phyloP scores from a whole-genome alignment of 92 coral and sea anemone species.

The Montipora capitata region DNA sequence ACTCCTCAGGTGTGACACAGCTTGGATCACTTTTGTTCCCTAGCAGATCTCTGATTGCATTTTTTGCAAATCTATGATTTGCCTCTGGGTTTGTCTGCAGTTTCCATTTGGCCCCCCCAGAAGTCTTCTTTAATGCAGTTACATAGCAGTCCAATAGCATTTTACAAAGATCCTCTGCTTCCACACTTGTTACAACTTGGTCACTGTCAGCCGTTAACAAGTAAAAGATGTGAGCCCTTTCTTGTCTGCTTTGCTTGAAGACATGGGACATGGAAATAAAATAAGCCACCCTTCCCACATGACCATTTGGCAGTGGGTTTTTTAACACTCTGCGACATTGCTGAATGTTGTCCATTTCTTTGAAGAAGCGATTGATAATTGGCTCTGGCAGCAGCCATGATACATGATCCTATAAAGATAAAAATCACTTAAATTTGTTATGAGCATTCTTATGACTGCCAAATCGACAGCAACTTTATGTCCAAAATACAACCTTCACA shows the following conservation, averaged over 20 bases:
- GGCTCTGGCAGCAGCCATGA: conserved; percentile 87
- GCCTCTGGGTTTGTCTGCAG: conserved; percentile 68
- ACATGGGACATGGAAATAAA: conserved; percentile 76
- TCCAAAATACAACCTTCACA: too few relatives aligned
- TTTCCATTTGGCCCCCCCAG: conserved; percentile 80
- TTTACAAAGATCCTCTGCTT: conserved; percentile 69
- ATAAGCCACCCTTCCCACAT: conserved; percentile 87
- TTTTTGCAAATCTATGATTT: conserved; percentile 81
- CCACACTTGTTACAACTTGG: conserved; percentile 67
- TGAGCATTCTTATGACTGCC: too few relatives aligned
- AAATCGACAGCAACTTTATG: too few relatives aligned
- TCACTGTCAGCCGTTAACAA: conserved; percentile 82
- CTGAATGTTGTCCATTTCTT: conserved; percentile 82
- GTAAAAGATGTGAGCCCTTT: conserved; percentile 82
- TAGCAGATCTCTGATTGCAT: conserved; percentile 75
- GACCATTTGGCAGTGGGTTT: conserved; percentile 36
- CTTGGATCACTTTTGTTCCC: conserved; percentile 76
- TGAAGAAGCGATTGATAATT: conserved; percentile 80
- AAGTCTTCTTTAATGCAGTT: conserved; percentile 81
- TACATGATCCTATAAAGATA: conserved; percentile 62
- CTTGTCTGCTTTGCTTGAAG: conserved; percentile 73
- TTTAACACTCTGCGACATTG: conserved; percentile 55
- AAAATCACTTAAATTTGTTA: background rate
- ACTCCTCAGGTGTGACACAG: conserved; percentile 69
- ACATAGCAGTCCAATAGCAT: conserved; percentile 78